These are phyloP conservation scores for Fistularia tabacaria DNA, from an alignment of 2,797 vertebrate genomes.

Conservation along the genomic window DNA sequence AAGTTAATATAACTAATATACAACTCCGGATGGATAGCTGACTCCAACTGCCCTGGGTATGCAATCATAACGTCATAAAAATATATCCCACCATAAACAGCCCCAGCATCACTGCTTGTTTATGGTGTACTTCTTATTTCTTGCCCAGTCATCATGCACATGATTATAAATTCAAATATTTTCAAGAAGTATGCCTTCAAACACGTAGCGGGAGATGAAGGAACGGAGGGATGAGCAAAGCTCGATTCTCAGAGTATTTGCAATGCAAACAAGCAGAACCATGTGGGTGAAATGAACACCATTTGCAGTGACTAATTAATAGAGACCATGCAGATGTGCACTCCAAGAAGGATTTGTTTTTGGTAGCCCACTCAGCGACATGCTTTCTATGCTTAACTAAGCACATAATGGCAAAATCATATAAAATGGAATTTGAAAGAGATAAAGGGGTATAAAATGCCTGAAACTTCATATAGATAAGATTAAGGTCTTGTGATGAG, in stretches of 20 bases:
- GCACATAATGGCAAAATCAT: conserved; percentile 60
- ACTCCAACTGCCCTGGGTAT: conserved; percentile 49
- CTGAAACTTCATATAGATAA: conserved; percentile 1
- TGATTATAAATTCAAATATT: too few species aligned
- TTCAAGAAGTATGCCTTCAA: conserved; percentile 24
- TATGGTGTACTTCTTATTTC: too few species aligned
- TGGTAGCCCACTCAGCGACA: conserved; percentile 46
- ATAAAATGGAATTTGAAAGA: conserved; percentile 35
- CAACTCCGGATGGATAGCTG: conserved; percentile 53
- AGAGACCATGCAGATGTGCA: conserved; percentile 72
- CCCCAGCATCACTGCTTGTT: too few species aligned
- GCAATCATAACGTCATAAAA: too few species aligned
- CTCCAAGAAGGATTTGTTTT: conserved; percentile 60
- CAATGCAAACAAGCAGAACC: conserved; percentile 68
- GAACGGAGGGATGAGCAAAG: conserved; percentile 38
- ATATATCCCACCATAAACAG: too few species aligned
- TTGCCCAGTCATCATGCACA: too few species aligned
- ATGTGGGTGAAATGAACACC: conserved; percentile 60
- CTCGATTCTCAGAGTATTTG: conserved; percentile 55
- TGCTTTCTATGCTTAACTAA: conserved; percentile 60
- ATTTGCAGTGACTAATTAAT: conserved; percentile 77
- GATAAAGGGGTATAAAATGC: conserved; percentile 11
- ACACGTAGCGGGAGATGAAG: conserved; percentile 35
- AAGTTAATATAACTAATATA: conserved; percentile 46
- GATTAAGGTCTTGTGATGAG: conserved; percentile 10